phyloP scores from a whole-genome alignment of 2,797 vertebrate species.

The Agapornis canus region DNA sequence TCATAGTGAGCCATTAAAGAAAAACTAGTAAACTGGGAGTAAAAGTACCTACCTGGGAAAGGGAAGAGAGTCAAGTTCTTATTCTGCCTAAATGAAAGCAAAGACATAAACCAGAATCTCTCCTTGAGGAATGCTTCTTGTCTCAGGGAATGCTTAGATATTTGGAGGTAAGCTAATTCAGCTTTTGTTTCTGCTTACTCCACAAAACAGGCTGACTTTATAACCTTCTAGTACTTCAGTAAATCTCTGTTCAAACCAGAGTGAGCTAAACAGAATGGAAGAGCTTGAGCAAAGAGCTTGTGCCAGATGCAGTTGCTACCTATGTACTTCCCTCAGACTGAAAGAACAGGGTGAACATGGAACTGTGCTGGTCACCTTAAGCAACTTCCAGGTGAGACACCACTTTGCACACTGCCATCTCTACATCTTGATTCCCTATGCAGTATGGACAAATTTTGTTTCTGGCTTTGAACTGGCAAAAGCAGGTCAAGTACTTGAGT shows the following conservation, averaged over 20 bases:
- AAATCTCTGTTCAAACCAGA: neutral
- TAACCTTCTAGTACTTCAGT: neutral
- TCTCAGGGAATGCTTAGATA: neutral
- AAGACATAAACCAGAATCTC: neutral
- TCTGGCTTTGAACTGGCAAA: neutral
- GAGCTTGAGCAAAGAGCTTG: neutral
- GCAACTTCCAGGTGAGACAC: neutral
- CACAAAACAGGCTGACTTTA: neutral
- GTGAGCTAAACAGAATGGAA: neutral
- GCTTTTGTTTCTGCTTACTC: neutral
- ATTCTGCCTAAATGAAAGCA: neutral
- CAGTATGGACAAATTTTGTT: neutral
- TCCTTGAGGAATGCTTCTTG: neutral
- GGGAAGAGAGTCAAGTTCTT: neutral
- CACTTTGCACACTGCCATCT: neutral
- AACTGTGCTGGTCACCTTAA: fast-evolving
- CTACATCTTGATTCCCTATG: neutral
- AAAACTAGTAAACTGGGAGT: neutral
- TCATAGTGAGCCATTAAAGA: neutral
- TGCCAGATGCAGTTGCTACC: too few relatives aligned
- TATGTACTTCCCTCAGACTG: neutral
- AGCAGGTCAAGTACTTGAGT: neutral
- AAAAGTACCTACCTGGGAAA: neutral
- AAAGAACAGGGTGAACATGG: too few relatives aligned
- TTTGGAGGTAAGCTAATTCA: neutral